A percentile compares a stretch with the other conserved stretches of the same genome.
phyloP scores from a whole-genome alignment of 2,113 vertebrate species.

The Mormyrus iriodes region DNA sequence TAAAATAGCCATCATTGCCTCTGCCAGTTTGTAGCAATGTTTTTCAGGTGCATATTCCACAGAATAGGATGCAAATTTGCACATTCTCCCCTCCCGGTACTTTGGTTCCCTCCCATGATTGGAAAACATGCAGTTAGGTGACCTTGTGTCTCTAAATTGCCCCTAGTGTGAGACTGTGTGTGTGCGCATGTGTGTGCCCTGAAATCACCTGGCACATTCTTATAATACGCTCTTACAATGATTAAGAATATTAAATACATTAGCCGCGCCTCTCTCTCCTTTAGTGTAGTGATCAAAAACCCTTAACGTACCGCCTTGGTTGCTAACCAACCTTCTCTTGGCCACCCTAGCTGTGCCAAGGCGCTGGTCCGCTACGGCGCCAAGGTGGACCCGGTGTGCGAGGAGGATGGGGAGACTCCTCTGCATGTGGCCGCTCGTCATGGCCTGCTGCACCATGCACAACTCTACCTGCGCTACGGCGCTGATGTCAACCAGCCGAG shows the following conservation, averaged over 20 bases:
- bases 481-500: slow-evolving; percentile 43
- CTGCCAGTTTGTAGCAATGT: not conserved
- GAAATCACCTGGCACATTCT: not conserved
- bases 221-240: not conserved
- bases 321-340: not conserved
- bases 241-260: not conserved
- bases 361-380: slow-evolving; percentile 58
- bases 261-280: not conserved
- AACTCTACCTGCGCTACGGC: slow-evolving; percentile 54
- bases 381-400: slow-evolving; percentile 36
- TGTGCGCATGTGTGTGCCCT: not conserved
- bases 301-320: not conserved
- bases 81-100: not conserved
- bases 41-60: not conserved
- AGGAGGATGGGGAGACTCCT: slow-evolving; percentile 44
- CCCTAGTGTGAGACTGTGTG: not conserved
- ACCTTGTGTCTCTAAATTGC: not conserved
- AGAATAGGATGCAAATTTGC: not conserved
- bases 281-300: not conserved
- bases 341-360: slow-evolving; percentile 57
- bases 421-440: slow-evolving; percentile 59
- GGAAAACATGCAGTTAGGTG: not conserved
- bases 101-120: not conserved
- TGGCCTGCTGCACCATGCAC: slow-evolving; percentile 50
- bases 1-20: not conserved